Conservation (phyloP, 1,140 invertebrate species). For the Sycophaga agraensis region DNA sequence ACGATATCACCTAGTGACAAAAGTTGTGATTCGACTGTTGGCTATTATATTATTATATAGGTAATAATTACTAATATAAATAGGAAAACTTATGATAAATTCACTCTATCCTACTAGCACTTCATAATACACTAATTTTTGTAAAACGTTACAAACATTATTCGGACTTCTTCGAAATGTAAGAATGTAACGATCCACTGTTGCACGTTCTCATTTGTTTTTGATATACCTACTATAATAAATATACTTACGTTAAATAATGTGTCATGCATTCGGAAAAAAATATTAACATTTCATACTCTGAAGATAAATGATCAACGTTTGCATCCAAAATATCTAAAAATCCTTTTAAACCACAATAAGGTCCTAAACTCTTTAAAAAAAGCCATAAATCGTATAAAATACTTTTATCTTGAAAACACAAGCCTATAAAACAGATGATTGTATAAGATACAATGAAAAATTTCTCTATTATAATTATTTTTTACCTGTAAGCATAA, state of each 20-base stretch:
- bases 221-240: slow-evolving; percentile 35
- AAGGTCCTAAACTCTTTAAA: slow-evolving; percentile 81
- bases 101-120: no score
- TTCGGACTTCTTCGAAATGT: no score
- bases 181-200: no score
- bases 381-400: slow-evolving; percentile 91
- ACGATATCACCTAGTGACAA: no score
- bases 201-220: no score
- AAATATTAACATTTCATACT: slow-evolving; percentile 88
- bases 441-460: neutral
- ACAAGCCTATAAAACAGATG: slow-evolving; percentile 79
- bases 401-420: slow-evolving; percentile 84
- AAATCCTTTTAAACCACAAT: slow-evolving; percentile 87
- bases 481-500: slow-evolving; percentile 65
- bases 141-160: no score
- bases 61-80: no score
- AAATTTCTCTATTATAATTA: no score
- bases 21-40: no score
- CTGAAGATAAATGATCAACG: slow-evolving; percentile 76
- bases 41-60: no score
- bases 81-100: no score
- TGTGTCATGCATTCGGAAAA: slow-evolving; percentile 97
- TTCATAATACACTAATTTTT: no score
- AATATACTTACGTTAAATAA: slow-evolving; percentile 83
- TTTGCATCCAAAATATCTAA: slow-evolving; percentile 81